A percentile compares a stretch with the other conserved stretches of the same genome.
These are phyloP conservation scores for Amniataba percoides DNA, from an alignment of 2,797 vertebrate species.

Conservation along the genomic window DNA sequence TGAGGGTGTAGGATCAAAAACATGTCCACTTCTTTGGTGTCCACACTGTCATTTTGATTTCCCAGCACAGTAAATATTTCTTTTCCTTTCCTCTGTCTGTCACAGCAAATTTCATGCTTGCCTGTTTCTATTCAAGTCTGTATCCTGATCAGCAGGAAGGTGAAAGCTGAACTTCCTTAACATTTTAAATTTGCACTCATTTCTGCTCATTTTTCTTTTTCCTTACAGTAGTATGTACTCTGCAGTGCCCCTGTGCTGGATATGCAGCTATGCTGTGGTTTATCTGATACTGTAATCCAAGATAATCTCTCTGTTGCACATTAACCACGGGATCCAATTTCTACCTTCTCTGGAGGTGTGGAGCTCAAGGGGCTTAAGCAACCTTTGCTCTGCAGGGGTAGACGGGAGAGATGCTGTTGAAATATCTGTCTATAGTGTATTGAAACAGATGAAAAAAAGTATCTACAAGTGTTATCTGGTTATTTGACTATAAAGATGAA, in stretches of 20 bases:
- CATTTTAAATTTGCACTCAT: not conserved
- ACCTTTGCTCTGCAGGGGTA: slow-evolving; percentile 1
- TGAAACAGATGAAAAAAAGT: not conserved
- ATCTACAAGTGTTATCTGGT: not conserved
- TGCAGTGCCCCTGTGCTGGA: not conserved
- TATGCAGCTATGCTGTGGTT: slow-evolving; percentile 8
- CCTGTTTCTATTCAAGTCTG: slow-evolving; percentile 14
- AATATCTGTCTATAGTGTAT: not conserved
- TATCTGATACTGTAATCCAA: slow-evolving; percentile 40
- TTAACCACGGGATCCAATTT: slow-evolving; percentile 51
- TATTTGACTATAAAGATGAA: not conserved
- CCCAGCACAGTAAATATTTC: slow-evolving; percentile 25
- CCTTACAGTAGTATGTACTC: not conserved
- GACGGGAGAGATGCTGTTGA: not conserved
- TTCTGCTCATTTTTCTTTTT: not conserved
- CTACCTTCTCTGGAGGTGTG: slow-evolving; percentile 31
- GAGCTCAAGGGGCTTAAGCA: slow-evolving; percentile 19
- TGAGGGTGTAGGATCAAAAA: slow-evolving; percentile 15
- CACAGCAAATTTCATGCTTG: slow-evolving; percentile 22
- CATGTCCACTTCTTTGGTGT: slow-evolving; percentile 8
- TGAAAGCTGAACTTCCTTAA: not conserved
- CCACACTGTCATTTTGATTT: slow-evolving; percentile 42
- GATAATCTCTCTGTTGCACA: slow-evolving; percentile 55
- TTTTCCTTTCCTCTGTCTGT: slow-evolving; percentile 22
- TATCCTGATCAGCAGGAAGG: slow-evolving; percentile 24